Conservation (phyloP, 1,140 invertebrate species). For the Thaumetopoea pityocampa region DNA sequence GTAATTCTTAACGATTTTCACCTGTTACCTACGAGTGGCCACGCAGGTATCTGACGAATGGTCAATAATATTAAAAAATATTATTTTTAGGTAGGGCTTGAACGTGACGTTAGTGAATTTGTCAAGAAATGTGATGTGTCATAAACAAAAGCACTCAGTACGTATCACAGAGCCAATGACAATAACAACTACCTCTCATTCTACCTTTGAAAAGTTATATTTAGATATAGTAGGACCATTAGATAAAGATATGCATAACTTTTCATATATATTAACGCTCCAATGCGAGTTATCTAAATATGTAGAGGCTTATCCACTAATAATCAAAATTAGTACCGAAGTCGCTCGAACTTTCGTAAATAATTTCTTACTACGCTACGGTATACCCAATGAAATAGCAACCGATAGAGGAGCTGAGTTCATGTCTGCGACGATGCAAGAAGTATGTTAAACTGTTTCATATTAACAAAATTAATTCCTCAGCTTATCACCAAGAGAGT, state of each 20-base stretch:
- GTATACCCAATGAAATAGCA: conserved; percentile 2
- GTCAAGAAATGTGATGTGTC: conserved; percentile 1
- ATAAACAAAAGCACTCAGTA: conserved; percentile 2
- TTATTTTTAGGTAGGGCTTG: background rate
- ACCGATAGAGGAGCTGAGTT: too few species aligned
- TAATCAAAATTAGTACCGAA: background rate
- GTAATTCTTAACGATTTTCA: background rate
- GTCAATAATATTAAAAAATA: conserved; percentile 3
- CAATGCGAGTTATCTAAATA: conserved; percentile 19
- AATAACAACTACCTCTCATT: conserved; percentile 13
- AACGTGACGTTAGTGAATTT: background rate
- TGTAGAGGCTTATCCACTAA: conserved; percentile 12
- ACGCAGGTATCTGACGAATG: background rate
- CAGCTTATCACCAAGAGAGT: background rate
- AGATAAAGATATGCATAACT: conserved; percentile 5
- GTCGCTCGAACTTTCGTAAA: conserved; percentile 6
- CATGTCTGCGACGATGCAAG: too few species aligned
- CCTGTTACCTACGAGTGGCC: conserved; percentile 1
- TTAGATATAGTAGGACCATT: conserved; percentile 21
- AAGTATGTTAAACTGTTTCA: too few species aligned
- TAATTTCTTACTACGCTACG: conserved; percentile 19
- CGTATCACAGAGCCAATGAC: conserved; percentile 12
- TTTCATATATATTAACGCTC: conserved; percentile 12
- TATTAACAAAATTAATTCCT: background rate
- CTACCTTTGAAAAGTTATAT: conserved; percentile 19